These are phyloP conservation scores for Alentia gelatinosa DNA, from an alignment of 2,888 invertebrate genomes.

Conservation along the genomic window DNA sequence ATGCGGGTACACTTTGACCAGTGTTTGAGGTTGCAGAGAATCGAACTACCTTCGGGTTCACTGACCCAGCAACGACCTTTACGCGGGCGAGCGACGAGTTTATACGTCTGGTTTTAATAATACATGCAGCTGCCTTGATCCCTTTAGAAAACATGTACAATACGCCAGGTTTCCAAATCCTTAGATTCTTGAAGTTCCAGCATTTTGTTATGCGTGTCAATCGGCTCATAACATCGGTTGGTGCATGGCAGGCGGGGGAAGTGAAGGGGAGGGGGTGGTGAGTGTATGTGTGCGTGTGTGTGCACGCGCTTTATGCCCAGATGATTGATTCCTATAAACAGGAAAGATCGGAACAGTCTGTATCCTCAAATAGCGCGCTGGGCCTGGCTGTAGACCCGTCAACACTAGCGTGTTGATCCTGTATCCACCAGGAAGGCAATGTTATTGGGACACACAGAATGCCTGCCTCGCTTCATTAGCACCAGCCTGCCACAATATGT, in stretches of 20 bases:
- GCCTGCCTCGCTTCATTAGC: not conserved
- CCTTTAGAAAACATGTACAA: no score
- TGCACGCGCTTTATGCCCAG: not conserved
- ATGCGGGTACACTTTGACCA: no score
- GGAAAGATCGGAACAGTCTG: not conserved
- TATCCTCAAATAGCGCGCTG: not conserved
- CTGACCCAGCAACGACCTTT: no score
- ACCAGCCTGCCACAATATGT: not conserved
- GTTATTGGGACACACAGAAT: not conserved
- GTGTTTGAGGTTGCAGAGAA: no score
- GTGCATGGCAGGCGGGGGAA: not conserved
- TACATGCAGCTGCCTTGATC: no score
- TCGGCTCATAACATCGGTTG: no score
- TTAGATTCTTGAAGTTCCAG: no score
- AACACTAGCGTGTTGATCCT: not conserved
- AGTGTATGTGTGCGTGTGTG: not conserved
- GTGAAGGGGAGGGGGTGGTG: not conserved
- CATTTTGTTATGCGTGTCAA: no score
- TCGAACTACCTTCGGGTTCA: no score
- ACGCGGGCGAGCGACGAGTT: no score
- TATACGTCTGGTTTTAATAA: no score
- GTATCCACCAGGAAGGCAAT: not conserved
- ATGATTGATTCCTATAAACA: conserved; percentile 4
- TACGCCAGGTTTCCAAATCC: no score
- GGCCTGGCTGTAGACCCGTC: not conserved